These are phyloP conservation scores for Podargus strigoides DNA, from an alignment of 2,797 vertebrate genomes.

Conservation along the genomic window DNA sequence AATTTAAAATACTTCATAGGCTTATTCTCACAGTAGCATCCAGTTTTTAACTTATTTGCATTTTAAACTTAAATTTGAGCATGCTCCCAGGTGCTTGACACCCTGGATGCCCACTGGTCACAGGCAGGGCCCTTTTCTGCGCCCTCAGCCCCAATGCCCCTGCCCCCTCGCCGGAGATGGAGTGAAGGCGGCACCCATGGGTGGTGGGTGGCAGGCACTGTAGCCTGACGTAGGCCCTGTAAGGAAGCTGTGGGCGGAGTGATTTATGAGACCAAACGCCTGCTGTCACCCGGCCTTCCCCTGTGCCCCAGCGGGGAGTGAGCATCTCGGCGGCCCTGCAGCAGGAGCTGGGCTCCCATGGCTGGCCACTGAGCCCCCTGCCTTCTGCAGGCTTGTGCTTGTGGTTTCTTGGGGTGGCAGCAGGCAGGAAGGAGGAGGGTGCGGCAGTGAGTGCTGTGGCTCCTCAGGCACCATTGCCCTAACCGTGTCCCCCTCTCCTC, in stretches of 20 bases:
- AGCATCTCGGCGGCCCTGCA: background rate
- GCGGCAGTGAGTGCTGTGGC: background rate
- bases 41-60: accelerated
- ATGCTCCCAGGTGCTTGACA: accelerated
- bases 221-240: background rate
- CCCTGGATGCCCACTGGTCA: accelerated
- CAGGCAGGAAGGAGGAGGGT: background rate
- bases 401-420: background rate
- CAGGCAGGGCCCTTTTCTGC: background rate
- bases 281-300: background rate
- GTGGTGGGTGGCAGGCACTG: accelerated
- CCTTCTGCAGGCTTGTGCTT: background rate
- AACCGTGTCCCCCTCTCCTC: background rate
- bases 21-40: accelerated
- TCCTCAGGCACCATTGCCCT: accelerated
- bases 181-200: accelerated
- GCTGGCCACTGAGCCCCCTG: background rate
- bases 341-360: background rate
- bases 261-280: background rate
- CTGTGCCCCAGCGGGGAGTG: accelerated
- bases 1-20: background rate
- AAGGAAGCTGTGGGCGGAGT: constrained; percentile 26
- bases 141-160: background rate
- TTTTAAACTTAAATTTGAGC: background rate
- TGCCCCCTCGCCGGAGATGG: too few relatives aligned